phyloP scores from a whole-genome alignment of 2,888 invertebrate species.

The Troilus luridus region DNA sequence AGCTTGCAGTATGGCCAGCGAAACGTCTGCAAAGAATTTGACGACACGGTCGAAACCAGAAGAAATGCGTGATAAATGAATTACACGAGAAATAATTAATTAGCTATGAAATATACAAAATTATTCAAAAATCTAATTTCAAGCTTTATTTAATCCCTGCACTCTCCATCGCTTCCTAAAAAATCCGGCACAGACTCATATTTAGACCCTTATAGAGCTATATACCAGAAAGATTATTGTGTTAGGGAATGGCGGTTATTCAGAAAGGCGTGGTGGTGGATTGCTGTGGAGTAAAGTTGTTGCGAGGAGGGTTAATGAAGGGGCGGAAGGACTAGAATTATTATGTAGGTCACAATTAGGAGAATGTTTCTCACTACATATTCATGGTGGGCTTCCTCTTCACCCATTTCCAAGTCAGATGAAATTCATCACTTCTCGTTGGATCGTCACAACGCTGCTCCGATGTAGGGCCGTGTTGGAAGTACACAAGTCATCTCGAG shows the following conservation, averaged over 20 bases:
- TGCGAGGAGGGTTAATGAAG: background rate
- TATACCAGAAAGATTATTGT: background rate
- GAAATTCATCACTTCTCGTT: conserved; percentile 11
- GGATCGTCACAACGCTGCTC: background rate
- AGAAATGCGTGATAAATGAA: no score
- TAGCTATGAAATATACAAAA: no score
- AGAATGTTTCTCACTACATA: conserved; percentile 21
- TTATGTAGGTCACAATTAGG: conserved; percentile 33
- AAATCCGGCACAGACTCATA: no score
- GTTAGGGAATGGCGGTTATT: background rate
- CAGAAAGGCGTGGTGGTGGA: background rate
- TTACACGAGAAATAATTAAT: no score
- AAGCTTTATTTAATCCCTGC: no score
- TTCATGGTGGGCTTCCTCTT: background rate
- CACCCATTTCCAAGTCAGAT: conserved; percentile 32
- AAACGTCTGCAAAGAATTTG: no score
- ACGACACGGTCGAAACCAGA: no score
- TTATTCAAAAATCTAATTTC: no score
- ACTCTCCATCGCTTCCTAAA: no score
- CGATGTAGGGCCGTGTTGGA: background rate
- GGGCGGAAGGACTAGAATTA: background rate
- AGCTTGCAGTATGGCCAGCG: no score
- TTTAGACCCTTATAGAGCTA: background rate
- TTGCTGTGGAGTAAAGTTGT: no score
- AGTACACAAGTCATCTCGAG: background rate